phyloP scores from a whole-genome alignment of 2,888 invertebrate genomes.

The Iselma pallidipennis region DNA sequence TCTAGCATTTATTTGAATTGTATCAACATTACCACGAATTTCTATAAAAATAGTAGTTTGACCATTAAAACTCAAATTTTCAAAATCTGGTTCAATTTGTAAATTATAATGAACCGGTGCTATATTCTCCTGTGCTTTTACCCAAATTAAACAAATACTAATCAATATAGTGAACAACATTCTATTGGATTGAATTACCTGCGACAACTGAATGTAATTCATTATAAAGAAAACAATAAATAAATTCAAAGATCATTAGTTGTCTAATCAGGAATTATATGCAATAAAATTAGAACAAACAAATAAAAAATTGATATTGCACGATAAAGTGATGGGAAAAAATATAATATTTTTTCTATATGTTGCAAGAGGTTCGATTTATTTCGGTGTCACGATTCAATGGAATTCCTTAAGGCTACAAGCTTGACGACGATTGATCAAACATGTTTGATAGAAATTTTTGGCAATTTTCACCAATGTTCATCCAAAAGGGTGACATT shows the following conservation, averaged over 20 bases:
- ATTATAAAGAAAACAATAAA: not conserved
- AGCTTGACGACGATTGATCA: not conserved
- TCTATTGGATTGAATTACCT: not conserved
- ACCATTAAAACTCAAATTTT: slow-evolving; percentile 1
- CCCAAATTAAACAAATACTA: not conserved
- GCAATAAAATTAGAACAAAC: not conserved
- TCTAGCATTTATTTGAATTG: slow-evolving; percentile 1
- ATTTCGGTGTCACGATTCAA: not conserved
- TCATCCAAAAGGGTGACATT: too few relatives aligned
- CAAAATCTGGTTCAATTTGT: slow-evolving; percentile 1
- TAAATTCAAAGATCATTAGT: not conserved
- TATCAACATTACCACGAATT: not conserved
- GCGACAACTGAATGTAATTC: too few relatives aligned
- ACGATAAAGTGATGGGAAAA: too few relatives aligned
- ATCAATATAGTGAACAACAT: slow-evolving; percentile 1
- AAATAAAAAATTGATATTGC: not conserved
- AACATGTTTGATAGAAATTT: not conserved
- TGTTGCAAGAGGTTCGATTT: not conserved
- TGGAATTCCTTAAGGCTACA: not conserved
- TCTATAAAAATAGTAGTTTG: slow-evolving; percentile 4
- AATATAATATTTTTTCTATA: too few relatives aligned
- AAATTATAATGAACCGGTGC: slow-evolving; percentile 9
- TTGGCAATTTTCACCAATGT: too few relatives aligned
- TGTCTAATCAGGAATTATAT: not conserved
- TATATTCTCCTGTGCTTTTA: not conserved